phyloP scores from a whole-genome alignment of 2,113 vertebrate species.

The Fulica atra region DNA sequence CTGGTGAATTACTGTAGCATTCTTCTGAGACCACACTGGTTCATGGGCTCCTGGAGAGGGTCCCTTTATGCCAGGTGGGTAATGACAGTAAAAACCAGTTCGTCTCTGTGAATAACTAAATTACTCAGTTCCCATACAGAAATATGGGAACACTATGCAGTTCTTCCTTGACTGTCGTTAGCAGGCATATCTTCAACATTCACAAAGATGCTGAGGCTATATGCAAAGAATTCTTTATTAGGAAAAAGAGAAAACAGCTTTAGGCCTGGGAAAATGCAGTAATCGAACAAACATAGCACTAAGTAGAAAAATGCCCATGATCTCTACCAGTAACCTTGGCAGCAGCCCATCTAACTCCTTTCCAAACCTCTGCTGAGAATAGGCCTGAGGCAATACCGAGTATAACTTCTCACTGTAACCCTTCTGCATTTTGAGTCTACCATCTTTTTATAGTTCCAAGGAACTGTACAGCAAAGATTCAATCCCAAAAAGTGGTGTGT shows the following conservation, averaged over 20 bases:
- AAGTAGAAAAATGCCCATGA: not conserved
- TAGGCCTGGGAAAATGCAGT: not conserved
- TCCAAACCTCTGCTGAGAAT: not conserved
- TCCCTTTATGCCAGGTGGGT: not conserved
- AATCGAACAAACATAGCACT: not conserved
- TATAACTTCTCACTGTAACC: not conserved
- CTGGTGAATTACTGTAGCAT: not conserved
- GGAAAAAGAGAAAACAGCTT: not conserved
- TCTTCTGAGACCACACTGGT: not conserved
- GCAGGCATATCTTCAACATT: not conserved
- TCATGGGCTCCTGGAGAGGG: not conserved
- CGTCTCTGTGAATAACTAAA: not conserved
- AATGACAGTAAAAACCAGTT: not conserved
- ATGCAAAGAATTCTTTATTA: not conserved
- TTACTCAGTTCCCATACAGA: not conserved
- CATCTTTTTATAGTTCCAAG: not conserved
- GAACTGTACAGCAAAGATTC: not conserved
- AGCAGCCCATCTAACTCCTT: not conserved
- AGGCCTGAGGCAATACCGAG: not conserved
- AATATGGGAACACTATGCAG: not conserved
- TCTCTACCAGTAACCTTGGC: not conserved
- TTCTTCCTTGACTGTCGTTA: not conserved
- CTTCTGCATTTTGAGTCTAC: not conserved
- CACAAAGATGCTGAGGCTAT: not conserved
- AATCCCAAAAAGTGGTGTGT: accelerated